Evolutionary conservation across 1,140 invertebrate species (phyloP).

Genomic region (Sweltsa coloradensis): DNA sequence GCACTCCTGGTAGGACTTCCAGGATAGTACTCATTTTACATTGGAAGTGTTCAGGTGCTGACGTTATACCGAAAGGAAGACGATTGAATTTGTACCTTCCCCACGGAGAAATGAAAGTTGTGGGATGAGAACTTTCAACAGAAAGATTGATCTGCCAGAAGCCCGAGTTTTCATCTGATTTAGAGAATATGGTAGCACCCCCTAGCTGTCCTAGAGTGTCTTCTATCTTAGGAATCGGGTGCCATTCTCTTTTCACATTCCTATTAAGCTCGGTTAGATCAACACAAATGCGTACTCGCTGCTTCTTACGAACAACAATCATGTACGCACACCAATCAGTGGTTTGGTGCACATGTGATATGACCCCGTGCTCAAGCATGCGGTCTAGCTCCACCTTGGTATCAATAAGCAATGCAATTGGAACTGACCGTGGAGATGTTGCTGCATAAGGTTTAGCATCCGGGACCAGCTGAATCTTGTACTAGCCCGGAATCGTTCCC

Average conservation of each 20-base stretch:
- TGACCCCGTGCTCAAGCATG: conserved; percentile 19
- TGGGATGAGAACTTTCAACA: conserved; percentile 12
- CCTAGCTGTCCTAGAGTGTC: neutral
- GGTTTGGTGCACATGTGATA: conserved; percentile 22
- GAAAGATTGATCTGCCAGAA: conserved; percentile 17
- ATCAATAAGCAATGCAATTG: no score
- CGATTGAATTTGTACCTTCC: conserved; percentile 15
- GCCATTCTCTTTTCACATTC: conserved; percentile 18
- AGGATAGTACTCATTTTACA: no score
- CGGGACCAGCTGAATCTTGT: no score
- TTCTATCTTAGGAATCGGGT: conserved; percentile 5
- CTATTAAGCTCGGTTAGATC: conserved; percentile 26
- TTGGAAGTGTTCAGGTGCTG: conserved; percentile 16
- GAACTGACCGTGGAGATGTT: no score
- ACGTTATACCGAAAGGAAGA: conserved; percentile 16
- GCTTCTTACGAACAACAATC: conserved; percentile 27
- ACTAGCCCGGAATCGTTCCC: no score
- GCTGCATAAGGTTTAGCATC: no score
- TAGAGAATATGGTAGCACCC: conserved; percentile 12
- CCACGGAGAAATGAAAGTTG: conserved; percentile 19
- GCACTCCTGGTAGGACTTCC: no score
- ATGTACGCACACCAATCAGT: conserved; percentile 29
- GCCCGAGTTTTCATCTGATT: conserved; percentile 15
- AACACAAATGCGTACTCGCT: conserved; percentile 28
- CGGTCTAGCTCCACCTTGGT: conserved; percentile 20